Evolutionary conservation across 2,113 vertebrate species (phyloP).

Genomic region (Varanus komodoensis): DNA sequence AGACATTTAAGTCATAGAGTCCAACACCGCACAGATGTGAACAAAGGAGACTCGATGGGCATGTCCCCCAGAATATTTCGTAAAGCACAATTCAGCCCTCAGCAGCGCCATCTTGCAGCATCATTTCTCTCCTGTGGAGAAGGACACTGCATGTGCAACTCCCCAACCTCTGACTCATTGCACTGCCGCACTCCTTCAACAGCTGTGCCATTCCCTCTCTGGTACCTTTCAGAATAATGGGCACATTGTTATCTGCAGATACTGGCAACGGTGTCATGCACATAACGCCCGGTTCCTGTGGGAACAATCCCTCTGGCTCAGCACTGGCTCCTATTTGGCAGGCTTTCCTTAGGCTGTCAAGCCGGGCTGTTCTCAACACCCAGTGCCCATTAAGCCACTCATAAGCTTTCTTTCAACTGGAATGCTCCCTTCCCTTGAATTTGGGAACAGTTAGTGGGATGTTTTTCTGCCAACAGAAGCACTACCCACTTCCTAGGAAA

Average conservation of each 20-base stretch:
- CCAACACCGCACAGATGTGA: not conserved
- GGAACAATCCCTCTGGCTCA: not conserved
- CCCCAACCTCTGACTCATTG: not conserved
- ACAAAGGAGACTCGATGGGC: not conserved
- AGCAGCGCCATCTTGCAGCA: not conserved
- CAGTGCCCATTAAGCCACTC: not conserved
- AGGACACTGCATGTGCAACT: not conserved
- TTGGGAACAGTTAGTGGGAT: conserved; percentile 10
- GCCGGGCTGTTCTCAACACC: not conserved
- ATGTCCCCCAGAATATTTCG: no score
- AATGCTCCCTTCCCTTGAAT: not conserved
- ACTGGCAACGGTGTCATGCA: not conserved
- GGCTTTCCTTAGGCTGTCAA: not conserved
- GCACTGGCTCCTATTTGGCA: not conserved
- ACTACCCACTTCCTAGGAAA: conserved; percentile 16
- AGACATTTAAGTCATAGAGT: not conserved
- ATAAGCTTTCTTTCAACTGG: not conserved
- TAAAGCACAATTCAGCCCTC: not conserved
- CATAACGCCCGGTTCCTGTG: not conserved
- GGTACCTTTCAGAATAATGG: not conserved
- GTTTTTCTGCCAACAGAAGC: conserved; percentile 18
- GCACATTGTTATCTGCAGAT: not conserved
- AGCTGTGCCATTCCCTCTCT: not conserved
- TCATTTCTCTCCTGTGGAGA: not conserved
- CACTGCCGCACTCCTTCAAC: no score